These are phyloP conservation scores for Ischnura elegans DNA, from an alignment of 2,888 invertebrate species.

Conservation along the genomic window DNA sequence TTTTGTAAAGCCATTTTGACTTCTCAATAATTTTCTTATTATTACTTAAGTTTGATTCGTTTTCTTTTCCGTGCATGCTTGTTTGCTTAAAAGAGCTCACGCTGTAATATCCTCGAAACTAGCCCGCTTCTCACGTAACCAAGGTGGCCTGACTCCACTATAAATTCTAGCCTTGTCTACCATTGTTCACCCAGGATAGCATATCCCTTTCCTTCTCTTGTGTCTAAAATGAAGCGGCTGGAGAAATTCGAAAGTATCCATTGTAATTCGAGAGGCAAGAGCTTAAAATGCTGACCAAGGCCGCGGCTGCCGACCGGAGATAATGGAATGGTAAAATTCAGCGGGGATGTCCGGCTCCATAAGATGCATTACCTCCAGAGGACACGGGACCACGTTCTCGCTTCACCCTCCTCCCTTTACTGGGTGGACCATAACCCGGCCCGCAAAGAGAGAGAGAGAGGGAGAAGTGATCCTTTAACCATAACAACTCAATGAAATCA, in stretches of 20 bases:
- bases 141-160: not conserved
- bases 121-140: not conserved
- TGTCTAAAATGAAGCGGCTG: not conserved
- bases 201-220: not conserved
- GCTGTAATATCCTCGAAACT: too few species aligned
- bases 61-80: too few species aligned
- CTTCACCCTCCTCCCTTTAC: too few species aligned
- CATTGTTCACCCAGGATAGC: not conserved
- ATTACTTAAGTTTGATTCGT: too few species aligned
- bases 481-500: slow-evolving; percentile 31
- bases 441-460: too few species aligned
- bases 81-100: too few species aligned
- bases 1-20: too few species aligned
- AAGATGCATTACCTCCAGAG: not conserved
- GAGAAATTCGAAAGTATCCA: not conserved
- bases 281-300: not conserved
- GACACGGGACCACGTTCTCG: not conserved
- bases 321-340: not conserved
- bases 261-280: not conserved
- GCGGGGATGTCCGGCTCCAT: not conserved
- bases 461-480: not conserved
- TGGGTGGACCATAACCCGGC: slow-evolving; percentile 15
- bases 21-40: too few species aligned
- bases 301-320: not conserved
- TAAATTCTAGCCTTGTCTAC: not conserved